Evolutionary conservation across 2,888 invertebrate genomes (phyloP).

Genomic region (Ptychoptera albimana): DNA sequence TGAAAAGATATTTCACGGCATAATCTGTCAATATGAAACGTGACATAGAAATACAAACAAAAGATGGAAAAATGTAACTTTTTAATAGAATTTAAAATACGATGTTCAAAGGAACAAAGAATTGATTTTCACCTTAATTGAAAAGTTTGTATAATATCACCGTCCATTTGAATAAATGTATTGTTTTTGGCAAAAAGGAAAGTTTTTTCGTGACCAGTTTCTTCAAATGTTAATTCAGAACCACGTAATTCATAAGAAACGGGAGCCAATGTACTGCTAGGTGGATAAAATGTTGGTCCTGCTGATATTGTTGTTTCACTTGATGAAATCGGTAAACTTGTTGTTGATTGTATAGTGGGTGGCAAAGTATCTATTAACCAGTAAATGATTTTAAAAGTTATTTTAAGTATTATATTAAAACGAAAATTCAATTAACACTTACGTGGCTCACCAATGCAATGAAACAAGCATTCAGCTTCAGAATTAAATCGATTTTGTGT

Average conservation of each 20-base stretch:
- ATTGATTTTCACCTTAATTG: slow-evolving; percentile 53
- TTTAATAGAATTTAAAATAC: slow-evolving; percentile 3
- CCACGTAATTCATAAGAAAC: slow-evolving; percentile 61
- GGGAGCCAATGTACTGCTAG: slow-evolving; percentile 31
- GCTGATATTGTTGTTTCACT: slow-evolving; percentile 31
- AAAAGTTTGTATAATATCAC: slow-evolving; percentile 78
- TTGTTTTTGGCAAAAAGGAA: slow-evolving; percentile 86
- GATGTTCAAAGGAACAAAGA: not conserved
- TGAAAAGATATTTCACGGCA: slow-evolving; percentile 80
- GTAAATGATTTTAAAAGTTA: not conserved
- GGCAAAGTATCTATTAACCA: slow-evolving; percentile 34
- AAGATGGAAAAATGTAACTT: slow-evolving; percentile 4
- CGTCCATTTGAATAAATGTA: slow-evolving; percentile 79
- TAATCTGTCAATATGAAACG: slow-evolving; percentile 37
- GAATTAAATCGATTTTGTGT: slow-evolving; percentile 48
- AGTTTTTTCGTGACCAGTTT: slow-evolving; percentile 69
- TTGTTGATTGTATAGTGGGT: slow-evolving; percentile 35
- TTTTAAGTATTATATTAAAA: not conserved
- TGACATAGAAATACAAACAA: not conserved
- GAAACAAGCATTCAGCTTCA: slow-evolving; percentile 46
- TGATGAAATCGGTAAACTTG: slow-evolving; percentile 32
- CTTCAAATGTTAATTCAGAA: slow-evolving; percentile 67
- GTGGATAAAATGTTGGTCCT: slow-evolving; percentile 9
- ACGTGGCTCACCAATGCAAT: slow-evolving; percentile 44
- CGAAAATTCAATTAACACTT: slow-evolving; percentile 16